Evolutionary conservation across 2,113 vertebrate genomes (phyloP).

Genomic region (Myanophis thanlyinensis): DNA sequence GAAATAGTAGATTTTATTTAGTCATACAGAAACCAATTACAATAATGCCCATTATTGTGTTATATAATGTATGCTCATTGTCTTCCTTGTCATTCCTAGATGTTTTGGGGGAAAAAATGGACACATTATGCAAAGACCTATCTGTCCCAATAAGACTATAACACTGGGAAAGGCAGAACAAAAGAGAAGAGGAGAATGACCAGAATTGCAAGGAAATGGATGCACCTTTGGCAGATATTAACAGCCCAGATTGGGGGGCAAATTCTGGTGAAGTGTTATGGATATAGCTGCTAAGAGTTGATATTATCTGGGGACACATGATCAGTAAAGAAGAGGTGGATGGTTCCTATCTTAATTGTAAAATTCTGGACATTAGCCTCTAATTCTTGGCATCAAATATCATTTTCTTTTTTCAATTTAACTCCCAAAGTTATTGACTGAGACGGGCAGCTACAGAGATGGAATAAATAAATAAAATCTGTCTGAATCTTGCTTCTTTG

Average conservation of each 20-base stretch:
- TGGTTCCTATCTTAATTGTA: not conserved
- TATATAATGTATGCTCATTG: not conserved
- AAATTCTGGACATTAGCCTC: not conserved
- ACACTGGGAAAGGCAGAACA: not conserved
- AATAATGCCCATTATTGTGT: not conserved
- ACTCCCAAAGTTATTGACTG: not conserved
- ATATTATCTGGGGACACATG: not conserved
- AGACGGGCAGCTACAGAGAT: not conserved
- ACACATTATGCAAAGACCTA: not conserved
- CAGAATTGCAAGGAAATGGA: not conserved
- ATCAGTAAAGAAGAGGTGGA: not conserved
- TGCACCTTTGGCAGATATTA: not conserved
- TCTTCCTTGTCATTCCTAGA: not conserved
- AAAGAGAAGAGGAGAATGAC: not conserved
- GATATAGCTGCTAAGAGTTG: not conserved
- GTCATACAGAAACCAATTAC: not conserved
- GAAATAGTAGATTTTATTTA: not conserved
- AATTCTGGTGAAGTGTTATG: not conserved
- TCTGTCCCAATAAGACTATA: not conserved
- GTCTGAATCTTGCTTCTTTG: not conserved
- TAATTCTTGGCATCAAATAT: not conserved
- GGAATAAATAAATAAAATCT: not conserved
- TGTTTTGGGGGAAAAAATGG: not conserved
- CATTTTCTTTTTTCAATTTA: not conserved
- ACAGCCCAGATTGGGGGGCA: not conserved